These are phyloP conservation scores for Oeneis ivallda DNA, from an alignment of 2,888 invertebrate genomes.

Conservation along the genomic window DNA sequence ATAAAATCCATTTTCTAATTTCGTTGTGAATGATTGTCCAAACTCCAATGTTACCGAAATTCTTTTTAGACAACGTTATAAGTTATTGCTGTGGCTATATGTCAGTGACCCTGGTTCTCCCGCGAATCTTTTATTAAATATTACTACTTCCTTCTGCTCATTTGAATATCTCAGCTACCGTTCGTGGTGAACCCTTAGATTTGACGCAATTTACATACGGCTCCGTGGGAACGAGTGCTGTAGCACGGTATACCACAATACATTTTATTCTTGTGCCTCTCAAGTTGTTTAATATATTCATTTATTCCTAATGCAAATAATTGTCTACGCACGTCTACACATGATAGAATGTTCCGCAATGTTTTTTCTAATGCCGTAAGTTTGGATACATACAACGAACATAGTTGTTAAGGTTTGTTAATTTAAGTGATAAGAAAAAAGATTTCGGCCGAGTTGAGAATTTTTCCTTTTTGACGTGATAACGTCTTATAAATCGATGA, in stretches of 20 bases:
- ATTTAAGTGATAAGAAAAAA: not conserved
- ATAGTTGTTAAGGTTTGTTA: slow-evolving; percentile 2
- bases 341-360: slow-evolving; percentile 8
- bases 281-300: slow-evolving; percentile 12
- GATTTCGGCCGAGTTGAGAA: not conserved
- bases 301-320: slow-evolving; percentile 18
- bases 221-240: slow-evolving; percentile 57
- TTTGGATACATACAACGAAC: not conserved
- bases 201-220: slow-evolving; percentile 59
- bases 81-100: not conserved
- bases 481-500: too few species aligned
- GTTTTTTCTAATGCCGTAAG: slow-evolving; percentile 5
- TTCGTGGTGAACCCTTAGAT: slow-evolving; percentile 47
- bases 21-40: too few species aligned
- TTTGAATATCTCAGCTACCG: slow-evolving; percentile 57
- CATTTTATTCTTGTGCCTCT: slow-evolving; percentile 7
- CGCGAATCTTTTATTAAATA: not conserved
- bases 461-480: not conserved
- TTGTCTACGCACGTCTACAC: slow-evolving; percentile 13
- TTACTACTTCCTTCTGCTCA: not conserved
- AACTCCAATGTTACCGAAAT: too few species aligned
- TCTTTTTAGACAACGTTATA: not conserved
- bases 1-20: too few species aligned
- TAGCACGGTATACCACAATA: slow-evolving; percentile 17
- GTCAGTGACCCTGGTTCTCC: not conserved